Conservation (phyloP, 2,797 vertebrate species). For the Steatocranus sp. region DNA sequence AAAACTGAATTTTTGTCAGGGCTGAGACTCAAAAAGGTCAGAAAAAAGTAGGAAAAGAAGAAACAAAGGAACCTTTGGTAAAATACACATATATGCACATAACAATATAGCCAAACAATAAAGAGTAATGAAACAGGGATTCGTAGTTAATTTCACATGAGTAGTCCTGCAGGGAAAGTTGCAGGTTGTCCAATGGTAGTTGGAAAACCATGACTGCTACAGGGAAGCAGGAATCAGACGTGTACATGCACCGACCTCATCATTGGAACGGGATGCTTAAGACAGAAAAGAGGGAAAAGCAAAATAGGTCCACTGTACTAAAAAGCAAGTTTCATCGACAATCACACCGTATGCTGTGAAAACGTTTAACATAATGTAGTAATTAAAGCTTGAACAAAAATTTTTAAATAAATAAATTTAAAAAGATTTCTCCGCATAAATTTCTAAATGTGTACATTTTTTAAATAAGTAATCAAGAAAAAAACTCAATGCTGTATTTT, state of each 20-base stretch:
- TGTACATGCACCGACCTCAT: background rate
- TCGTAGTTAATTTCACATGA: background rate
- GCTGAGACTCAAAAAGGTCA: background rate
- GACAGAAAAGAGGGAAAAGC: background rate
- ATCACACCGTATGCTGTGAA: background rate
- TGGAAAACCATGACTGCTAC: background rate
- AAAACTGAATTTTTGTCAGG: background rate
- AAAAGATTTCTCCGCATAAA: background rate
- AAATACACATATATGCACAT: background rate
- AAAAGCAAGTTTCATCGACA: background rate
- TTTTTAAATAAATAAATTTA: accelerated
- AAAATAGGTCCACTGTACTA: background rate
- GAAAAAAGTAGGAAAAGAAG: background rate
- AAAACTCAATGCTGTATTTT: background rate
- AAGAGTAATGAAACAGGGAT: background rate
- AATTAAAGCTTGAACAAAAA: background rate
- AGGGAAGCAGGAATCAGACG: background rate
- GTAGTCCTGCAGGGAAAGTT: background rate
- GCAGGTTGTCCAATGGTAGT: background rate
- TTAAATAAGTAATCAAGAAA: background rate
- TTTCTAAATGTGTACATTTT: background rate
- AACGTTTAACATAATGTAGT: background rate
- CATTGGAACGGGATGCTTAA: background rate
- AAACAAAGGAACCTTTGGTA: background rate
- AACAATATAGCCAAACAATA: background rate